Conservation (phyloP, 2,797 vertebrate genomes). For the Eulemur mongoz region DNA sequence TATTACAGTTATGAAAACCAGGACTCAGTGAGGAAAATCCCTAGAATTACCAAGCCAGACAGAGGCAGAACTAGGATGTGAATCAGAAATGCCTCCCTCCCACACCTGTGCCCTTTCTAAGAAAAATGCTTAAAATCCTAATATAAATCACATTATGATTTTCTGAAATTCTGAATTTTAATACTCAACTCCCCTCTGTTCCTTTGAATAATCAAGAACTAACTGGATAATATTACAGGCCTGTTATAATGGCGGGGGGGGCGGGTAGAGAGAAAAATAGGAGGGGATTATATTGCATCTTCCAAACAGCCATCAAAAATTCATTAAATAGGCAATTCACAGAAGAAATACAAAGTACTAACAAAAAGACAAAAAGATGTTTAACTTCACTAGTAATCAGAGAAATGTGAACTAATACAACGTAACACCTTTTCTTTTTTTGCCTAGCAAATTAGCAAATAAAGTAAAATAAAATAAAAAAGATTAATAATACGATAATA, state of each 20-base stretch:
- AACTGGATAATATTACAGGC: background rate
- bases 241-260: background rate
- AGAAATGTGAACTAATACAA: background rate
- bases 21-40: background rate
- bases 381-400: background rate
- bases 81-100: background rate
- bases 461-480: background rate
- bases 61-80: background rate
- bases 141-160: background rate
- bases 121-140: background rate
- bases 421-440: background rate
- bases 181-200: background rate
- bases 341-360: conserved; percentile 25
- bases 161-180: conserved; percentile 6
- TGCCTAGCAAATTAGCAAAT: background rate
- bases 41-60: background rate
- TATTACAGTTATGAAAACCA: background rate
- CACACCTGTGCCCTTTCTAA: background rate
- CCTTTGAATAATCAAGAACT: conserved; percentile 8
- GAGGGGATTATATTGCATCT: background rate
- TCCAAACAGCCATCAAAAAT: conserved; percentile 8
- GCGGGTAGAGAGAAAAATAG: background rate
- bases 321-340: background rate
- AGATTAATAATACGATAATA: background rate
- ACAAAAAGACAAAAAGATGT: background rate